Base-by-base conservation (phyloP, 2,888 invertebrate species). In the Mimachlamys varia region DNA sequence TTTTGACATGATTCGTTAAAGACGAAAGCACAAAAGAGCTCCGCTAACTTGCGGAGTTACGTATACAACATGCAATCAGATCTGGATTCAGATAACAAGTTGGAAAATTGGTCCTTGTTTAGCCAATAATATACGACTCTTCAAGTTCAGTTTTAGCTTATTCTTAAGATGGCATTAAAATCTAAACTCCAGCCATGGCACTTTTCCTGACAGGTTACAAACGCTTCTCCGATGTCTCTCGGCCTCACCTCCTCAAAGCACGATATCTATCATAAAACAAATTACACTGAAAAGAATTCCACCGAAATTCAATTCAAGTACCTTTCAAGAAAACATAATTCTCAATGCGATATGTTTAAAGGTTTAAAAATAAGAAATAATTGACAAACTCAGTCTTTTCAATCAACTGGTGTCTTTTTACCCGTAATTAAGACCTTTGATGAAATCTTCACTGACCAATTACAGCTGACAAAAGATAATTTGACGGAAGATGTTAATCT, bases 401-500 rank as follows among this genome's bases (percentile, higher is more conserved):
- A 76, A 76, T 76, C 33, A 76, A 12, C 76, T 12, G 22, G 76
- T 76, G 76, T 76, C 76, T 76, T 33, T 76, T 76, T 76, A 76
- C 76, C 12, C 27, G 76, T 33, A 33, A 76, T 76, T 33, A 33
- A 76, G 33, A 76, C 76, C 76, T 76, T 76, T 76, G 76, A 76
- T 76, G 76, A 76, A 76, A 76, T 76, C 27, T 76, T 76, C 76
- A 12, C 76, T 76, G 76, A 76, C 76, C 76, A 76, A 76, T 76
- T 76, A 76, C 22, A 76, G 13, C 15, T 33, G 76, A 33, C 76
- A 76, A 76, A 76, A 33, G 76, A 76, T 76, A 76, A 76, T 33
- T 76, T 76, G 76, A 76, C 33, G 76, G 76, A 33, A 76, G 76
- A 76, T 76, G 76, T 76, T 76, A 76, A 76, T 76, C 76, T 76